These are phyloP conservation scores for Microplitis deprimator DNA, from an alignment of 2,888 invertebrate species.

Conservation along the genomic window DNA sequence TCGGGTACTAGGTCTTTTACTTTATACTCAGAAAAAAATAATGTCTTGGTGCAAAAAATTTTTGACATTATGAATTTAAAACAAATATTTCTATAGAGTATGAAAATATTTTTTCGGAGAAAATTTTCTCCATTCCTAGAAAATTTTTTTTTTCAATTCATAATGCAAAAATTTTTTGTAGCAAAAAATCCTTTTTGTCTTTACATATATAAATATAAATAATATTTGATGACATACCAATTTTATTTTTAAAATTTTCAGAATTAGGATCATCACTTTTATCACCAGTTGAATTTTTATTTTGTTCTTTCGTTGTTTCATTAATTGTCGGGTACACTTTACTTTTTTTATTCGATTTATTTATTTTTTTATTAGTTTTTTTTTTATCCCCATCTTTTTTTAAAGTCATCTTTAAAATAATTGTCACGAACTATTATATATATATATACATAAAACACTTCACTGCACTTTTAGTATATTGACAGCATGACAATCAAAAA, in stretches of 20 bases:
- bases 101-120: too few species aligned
- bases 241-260: not conserved
- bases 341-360: slow-evolving; percentile 42
- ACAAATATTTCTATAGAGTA: too few species aligned
- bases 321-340: slow-evolving; percentile 33
- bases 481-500: slow-evolving; percentile 8
- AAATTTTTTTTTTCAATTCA: too few species aligned
- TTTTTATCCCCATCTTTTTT: slow-evolving; percentile 56
- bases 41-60: too few species aligned
- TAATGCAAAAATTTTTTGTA: too few species aligned
- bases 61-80: too few species aligned
- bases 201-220: too few species aligned
- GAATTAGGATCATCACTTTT: slow-evolving; percentile 11
- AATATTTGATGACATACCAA: too few species aligned
- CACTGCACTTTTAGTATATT: slow-evolving; percentile 8
- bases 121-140: too few species aligned
- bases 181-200: too few species aligned
- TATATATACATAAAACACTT: slow-evolving; percentile 6
- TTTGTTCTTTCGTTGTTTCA: slow-evolving; percentile 44
- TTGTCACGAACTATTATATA: not conserved
- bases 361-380: slow-evolving; percentile 52
- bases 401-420: slow-evolving; percentile 54
- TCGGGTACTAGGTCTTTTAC: too few species aligned
- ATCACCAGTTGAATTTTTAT: slow-evolving; percentile 39
- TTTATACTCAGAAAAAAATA: too few species aligned